Conservation (phyloP, 1,140 invertebrate species). For the Drosophila athabasca region DNA sequence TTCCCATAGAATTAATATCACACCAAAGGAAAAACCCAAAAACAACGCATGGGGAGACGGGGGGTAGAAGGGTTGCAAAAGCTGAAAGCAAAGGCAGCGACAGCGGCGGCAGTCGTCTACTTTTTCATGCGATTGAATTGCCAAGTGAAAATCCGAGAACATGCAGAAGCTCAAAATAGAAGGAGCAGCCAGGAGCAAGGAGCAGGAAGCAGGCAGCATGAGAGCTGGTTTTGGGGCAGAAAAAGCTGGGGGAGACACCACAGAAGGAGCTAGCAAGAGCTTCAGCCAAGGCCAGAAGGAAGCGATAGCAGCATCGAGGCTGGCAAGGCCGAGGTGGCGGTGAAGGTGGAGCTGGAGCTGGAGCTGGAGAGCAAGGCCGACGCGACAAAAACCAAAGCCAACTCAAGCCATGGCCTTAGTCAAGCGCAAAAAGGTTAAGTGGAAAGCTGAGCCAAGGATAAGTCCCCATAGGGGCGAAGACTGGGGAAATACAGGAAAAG, state of each 20-base stretch:
- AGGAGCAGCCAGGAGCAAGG: background rate
- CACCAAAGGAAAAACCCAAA: constrained; percentile 53
- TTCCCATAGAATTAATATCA: constrained; percentile 79
- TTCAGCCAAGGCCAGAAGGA: constrained; percentile 10
- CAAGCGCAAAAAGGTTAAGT: constrained; percentile 74
- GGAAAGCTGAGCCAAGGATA: constrained; percentile 68
- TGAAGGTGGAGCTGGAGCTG: background rate
- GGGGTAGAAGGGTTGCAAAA: constrained; percentile 12
- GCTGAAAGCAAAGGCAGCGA: constrained; percentile 9
- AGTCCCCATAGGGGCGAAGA: constrained; percentile 11
- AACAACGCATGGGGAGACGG: background rate
- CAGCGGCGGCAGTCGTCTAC: constrained; percentile 22
- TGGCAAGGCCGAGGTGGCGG: constrained; percentile 4
- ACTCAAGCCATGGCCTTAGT: constrained; percentile 59
- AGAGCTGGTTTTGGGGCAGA: background rate
- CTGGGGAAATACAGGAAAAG: background rate
- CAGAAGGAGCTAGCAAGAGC: background rate
- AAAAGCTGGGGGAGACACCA: background rate
- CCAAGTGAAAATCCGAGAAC: constrained; percentile 57
- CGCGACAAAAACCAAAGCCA: constrained; percentile 62
- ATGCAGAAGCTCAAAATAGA: constrained; percentile 22
- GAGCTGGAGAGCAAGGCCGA: constrained; percentile 22
- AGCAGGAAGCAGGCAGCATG: background rate
- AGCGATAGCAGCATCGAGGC: constrained; percentile 25
- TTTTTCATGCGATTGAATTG: constrained; percentile 71